Base-by-base conservation (phyloP, 2,113 vertebrate species). In the Strix aluco region DNA sequence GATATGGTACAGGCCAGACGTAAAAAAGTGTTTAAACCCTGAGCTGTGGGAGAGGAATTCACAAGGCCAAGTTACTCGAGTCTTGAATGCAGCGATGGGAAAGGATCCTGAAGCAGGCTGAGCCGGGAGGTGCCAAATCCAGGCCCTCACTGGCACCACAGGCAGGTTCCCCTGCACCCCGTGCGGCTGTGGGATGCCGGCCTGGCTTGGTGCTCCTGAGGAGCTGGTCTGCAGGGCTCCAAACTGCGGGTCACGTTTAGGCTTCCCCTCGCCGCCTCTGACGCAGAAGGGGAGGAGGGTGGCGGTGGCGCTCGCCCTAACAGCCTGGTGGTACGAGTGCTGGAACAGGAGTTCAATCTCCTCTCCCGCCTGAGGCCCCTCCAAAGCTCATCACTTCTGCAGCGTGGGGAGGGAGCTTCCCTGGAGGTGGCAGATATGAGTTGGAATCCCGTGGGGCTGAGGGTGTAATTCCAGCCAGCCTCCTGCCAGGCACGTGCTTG, bases 401-500 rank as follows among this genome's bases (percentile, higher is more conserved):
- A 18, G 51, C 6, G 5, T 2, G 27, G 61, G 42, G 16, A 20
- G 34, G 49, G 32, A 13, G 16, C 38, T 8, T 44, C 40, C 51
- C 42, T 12, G 61, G 51, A 38, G 70, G 70, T 13, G 47, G 49
- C 49, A 36, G 70, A 21, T 26, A 36, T 2, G 47, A 46, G 38
- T 14, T 3, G 26, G 49, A 21, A 34, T 9, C 49, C 34, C 10
- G 3, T 5, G 49, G 49, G 70, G 61, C 1, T 23, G 42, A 6
- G 61, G 51, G n/a, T 42, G 42, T 12, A 49, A 58, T n/a, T 38
- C 82, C 70, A 65, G 38, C 40, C 40, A 5, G 13, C 3, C 49
- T 38, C 18, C 55, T 7, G 3, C 38, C 2, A 10, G 58, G 58
- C 21, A n/a, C 8, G 20, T 2, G 1, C 34, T 18, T 1, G 4